These are phyloP conservation scores for Bombyx huttoni DNA, from an alignment of 2,888 invertebrate species.

Conservation along the genomic window DNA sequence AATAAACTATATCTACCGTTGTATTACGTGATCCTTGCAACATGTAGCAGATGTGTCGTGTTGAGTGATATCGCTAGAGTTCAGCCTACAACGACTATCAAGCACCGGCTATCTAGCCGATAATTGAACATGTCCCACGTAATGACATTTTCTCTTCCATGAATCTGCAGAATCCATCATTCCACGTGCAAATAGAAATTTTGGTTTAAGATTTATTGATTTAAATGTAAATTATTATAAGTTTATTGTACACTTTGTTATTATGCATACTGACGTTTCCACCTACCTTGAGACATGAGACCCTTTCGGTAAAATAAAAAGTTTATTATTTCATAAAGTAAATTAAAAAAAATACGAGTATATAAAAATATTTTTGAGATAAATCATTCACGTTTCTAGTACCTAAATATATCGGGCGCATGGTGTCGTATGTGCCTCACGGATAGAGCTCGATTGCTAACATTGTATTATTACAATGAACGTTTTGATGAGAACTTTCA, in stretches of 20 bases:
- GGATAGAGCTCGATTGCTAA: constrained; percentile 31
- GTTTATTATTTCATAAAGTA: no score
- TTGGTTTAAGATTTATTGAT: no score
- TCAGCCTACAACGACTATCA: constrained; percentile 20
- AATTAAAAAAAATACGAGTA: no score
- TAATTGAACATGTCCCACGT: constrained; percentile 58
- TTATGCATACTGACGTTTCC: no score
- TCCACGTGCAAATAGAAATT: neutral
- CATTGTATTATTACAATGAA: constrained; percentile 44
- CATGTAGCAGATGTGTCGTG: constrained; percentile 74
- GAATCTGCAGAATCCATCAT: constrained; percentile 10
- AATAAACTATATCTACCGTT: neutral
- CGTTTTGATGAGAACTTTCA: constrained; percentile 38
- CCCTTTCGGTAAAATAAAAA: no score
- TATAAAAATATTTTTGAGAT: no score
- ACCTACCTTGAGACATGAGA: no score
- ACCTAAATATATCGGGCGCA: constrained; percentile 2
- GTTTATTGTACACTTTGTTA: no score
- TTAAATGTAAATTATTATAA: no score
- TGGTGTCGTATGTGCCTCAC: constrained; percentile 8
- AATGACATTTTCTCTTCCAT: constrained; percentile 46
- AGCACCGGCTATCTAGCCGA: constrained; percentile 23
- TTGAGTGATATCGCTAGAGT: constrained; percentile 65
- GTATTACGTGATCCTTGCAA: constrained; percentile 1
- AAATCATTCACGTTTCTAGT: no score